Evolutionary conservation across 2,113 vertebrate genomes (phyloP).

Genomic region (Riparia riparia): DNA sequence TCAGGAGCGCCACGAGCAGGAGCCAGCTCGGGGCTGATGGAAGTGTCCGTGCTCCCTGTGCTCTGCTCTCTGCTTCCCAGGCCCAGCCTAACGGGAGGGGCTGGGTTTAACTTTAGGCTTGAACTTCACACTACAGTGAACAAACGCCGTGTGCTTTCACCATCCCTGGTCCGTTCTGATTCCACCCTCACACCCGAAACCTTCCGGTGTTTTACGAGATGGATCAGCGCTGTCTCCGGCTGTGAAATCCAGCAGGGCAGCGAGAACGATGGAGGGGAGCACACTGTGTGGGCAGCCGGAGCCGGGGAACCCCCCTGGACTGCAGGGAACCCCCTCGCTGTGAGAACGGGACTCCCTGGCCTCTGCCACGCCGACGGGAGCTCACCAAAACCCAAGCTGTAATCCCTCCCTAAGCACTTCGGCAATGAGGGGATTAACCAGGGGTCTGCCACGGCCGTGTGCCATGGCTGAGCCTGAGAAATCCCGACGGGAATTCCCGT

Average conservation of each 20-base stretch:
- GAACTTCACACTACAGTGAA: background rate
- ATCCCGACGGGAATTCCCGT: background rate
- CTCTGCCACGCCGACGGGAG: background rate
- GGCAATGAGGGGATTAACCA: background rate
- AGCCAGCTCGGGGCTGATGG: accelerated
- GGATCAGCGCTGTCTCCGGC: background rate
- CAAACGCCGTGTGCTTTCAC: background rate
- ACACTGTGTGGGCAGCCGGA: accelerated
- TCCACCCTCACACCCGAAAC: background rate
- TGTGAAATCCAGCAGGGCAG: background rate
- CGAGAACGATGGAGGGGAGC: accelerated
- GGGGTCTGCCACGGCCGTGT: background rate
- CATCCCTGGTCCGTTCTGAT: background rate
- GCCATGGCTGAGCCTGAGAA: background rate
- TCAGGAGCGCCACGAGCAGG: background rate
- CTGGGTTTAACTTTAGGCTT: background rate
- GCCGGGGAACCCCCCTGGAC: background rate
- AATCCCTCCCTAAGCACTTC: background rate
- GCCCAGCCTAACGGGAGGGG: background rate
- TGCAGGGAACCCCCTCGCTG: background rate
- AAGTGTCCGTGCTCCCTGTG: background rate
- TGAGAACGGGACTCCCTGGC: background rate
- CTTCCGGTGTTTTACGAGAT: background rate
- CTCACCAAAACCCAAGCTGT: background rate
- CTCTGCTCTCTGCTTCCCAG: too few species aligned